Conservation (phyloP, 2,888 invertebrate species). For the Orchesellides sinensis region DNA sequence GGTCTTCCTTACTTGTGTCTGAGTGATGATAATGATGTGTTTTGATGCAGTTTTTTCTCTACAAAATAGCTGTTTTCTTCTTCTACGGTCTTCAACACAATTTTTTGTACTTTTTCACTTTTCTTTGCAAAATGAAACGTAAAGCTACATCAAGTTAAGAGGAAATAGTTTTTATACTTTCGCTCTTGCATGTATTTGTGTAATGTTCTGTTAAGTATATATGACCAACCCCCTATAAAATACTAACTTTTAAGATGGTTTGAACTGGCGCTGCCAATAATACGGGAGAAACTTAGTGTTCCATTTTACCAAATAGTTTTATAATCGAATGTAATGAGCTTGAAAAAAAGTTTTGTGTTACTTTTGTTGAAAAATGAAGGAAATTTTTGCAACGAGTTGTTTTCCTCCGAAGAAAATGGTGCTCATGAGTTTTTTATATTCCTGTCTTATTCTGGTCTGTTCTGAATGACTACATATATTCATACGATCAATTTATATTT, state of each 20-base stretch:
- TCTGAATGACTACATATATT: too few relatives aligned
- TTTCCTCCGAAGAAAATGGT: not conserved
- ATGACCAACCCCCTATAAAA: too few relatives aligned
- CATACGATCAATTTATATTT: constrained; percentile 23
- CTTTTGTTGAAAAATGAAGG: constrained; percentile 19
- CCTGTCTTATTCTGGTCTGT: too few relatives aligned
- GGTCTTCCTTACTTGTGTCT: not conserved
- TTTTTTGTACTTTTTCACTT: constrained; percentile 22
- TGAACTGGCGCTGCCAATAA: constrained; percentile 37
- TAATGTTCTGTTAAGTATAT: not conserved
- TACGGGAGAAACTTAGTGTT: constrained; percentile 32
- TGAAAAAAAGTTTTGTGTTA: constrained; percentile 34
- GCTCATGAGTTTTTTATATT: constrained; percentile 12
- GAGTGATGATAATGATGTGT: constrained; percentile 15
- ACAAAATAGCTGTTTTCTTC: not conserved
- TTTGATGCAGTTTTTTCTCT: constrained; percentile 7
- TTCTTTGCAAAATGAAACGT: constrained; percentile 31
- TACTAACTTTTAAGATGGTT: constrained; percentile 59
- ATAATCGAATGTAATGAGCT: constrained; percentile 62
- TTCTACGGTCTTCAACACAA: constrained; percentile 35
- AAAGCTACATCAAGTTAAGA: not conserved
- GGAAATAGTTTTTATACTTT: not conserved
- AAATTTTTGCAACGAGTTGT: not conserved
- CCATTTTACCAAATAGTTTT: constrained; percentile 44
- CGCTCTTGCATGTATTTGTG: not conserved